Conservation (phyloP, 2,113 vertebrate genomes). For the Pterophyllum scalare region DNA sequence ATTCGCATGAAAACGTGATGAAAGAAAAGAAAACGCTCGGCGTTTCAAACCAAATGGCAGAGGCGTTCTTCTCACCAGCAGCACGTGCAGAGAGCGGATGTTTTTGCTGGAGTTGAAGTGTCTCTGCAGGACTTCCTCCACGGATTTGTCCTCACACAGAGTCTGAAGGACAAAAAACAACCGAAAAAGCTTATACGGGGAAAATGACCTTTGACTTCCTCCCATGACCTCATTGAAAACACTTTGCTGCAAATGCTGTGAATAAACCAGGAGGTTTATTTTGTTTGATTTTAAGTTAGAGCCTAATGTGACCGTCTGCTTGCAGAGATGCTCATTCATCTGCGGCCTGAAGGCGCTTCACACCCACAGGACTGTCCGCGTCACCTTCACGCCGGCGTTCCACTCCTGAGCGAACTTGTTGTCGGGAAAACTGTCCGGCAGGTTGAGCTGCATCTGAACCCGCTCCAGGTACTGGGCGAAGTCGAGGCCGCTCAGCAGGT, state of each 20-base stretch:
- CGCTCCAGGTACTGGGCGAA: constrained; percentile 86
- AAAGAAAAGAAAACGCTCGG: not conserved
- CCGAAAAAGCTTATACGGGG: too few relatives aligned
- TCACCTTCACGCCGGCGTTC: constrained; percentile 87
- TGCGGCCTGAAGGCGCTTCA: too few relatives aligned
- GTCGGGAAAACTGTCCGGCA: constrained; percentile 86
- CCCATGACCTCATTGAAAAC: too few relatives aligned
- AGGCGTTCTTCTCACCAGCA: constrained; percentile 82
- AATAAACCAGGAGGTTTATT: too few relatives aligned
- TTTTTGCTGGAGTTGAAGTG: constrained; percentile 89
- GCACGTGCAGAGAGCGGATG: constrained; percentile 85
- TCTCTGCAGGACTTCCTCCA: constrained; percentile 82
- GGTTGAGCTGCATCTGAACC: constrained; percentile 84
- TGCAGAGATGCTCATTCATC: too few relatives aligned
- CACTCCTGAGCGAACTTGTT: constrained; percentile 84
- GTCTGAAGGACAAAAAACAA: constrained; percentile 66
- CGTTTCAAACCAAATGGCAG: not conserved
- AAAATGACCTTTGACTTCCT: too few relatives aligned
- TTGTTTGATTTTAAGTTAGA: too few relatives aligned
- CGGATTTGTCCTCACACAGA: constrained; percentile 84
- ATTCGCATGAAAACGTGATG: not conserved
- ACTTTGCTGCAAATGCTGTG: too few relatives aligned
- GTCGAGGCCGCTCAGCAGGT: constrained; percentile 84
- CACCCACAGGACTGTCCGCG: too few relatives aligned
- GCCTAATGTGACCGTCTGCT: too few relatives aligned